A percentile compares a stretch with the other conserved stretches of the same genome.
phyloP scores from a whole-genome alignment of 2,113 vertebrate genomes.

The Serilophus lunatus region DNA sequence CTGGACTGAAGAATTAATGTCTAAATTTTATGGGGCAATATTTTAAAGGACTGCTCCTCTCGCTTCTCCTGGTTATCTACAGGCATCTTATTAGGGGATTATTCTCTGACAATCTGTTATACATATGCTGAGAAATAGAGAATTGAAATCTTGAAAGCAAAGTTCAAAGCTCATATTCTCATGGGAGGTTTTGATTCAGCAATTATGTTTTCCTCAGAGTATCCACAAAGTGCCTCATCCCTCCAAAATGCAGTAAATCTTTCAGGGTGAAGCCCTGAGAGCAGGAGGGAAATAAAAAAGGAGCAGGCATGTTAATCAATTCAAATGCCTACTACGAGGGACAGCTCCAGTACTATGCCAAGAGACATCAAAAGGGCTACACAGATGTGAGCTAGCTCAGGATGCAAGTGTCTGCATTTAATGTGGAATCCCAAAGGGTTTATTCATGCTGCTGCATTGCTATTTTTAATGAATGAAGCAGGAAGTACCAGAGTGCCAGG shows the following conservation, averaged over 20 bases:
- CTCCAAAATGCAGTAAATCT: slow-evolving; percentile 8
- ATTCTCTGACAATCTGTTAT: slow-evolving; percentile 15
- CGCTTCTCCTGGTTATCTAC: not conserved
- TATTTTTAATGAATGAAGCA: slow-evolving; percentile 56
- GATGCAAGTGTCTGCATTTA: slow-evolving; percentile 35
- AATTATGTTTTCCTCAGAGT: not conserved
- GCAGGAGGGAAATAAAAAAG: not conserved
- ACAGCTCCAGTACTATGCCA: slow-evolving; percentile 8
- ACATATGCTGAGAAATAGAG: not conserved
- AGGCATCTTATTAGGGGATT: slow-evolving; percentile 8
- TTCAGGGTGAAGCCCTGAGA: not conserved
- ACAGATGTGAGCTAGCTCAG: slow-evolving; percentile 10
- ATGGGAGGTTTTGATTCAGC: slow-evolving; percentile 20
- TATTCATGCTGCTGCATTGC: slow-evolving; percentile 4
- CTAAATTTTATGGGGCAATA: not conserved
- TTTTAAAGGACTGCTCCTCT: not conserved
- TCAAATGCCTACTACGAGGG: not conserved
- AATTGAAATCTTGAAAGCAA: slow-evolving; percentile 13
- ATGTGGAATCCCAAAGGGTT: slow-evolving; percentile 23
- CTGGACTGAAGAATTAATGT: not conserved
- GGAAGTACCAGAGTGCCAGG: not conserved
- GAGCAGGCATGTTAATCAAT: not conserved
- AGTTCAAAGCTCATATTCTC: not conserved
- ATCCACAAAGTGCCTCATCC: not conserved
- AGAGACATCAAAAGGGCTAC: slow-evolving; percentile 27